Conservation (phyloP, 2,797 vertebrate species). For the Aeoliscus strigatus region DNA sequence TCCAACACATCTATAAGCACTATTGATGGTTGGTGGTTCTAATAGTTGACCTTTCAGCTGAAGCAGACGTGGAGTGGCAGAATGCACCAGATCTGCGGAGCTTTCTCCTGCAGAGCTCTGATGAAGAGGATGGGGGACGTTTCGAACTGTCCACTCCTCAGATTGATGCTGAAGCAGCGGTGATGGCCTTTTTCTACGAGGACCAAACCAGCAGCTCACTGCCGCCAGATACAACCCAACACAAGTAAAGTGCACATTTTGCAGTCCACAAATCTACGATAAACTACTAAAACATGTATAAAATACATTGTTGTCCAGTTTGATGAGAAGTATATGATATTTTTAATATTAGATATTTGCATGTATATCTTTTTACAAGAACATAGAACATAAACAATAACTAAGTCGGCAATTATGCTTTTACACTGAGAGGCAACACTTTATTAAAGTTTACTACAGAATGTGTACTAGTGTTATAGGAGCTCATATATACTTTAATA, state of each 20-base stretch:
- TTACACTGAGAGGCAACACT: too few species aligned
- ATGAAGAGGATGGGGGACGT: constrained; percentile 54
- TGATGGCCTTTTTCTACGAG: constrained; percentile 66
- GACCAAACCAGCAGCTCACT: constrained; percentile 6
- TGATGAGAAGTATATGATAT: background rate
- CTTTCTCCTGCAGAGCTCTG: constrained; percentile 71
- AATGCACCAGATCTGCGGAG: constrained; percentile 53
- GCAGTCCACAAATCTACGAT: background rate
- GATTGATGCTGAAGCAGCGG: constrained; percentile 66
- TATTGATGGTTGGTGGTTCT: background rate
- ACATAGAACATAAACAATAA: background rate
- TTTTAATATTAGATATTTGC: background rate
- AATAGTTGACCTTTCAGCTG: constrained; percentile 28
- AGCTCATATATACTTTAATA: too few species aligned
- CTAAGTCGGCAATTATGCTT: too few species aligned
- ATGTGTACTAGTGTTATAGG: too few species aligned
- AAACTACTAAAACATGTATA: background rate
- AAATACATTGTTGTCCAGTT: background rate
- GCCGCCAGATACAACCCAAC: constrained; percentile 18
- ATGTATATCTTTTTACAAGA: background rate
- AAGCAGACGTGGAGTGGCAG: constrained; percentile 49
- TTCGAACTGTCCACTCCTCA: constrained; percentile 53
- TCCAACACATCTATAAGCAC: too few species aligned
- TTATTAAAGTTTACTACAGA: too few species aligned
- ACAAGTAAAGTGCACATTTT: constrained; percentile 42